These are phyloP conservation scores for Drosophila arawakana DNA, from an alignment of 1,140 invertebrate genomes.

Conservation along the genomic window DNA sequence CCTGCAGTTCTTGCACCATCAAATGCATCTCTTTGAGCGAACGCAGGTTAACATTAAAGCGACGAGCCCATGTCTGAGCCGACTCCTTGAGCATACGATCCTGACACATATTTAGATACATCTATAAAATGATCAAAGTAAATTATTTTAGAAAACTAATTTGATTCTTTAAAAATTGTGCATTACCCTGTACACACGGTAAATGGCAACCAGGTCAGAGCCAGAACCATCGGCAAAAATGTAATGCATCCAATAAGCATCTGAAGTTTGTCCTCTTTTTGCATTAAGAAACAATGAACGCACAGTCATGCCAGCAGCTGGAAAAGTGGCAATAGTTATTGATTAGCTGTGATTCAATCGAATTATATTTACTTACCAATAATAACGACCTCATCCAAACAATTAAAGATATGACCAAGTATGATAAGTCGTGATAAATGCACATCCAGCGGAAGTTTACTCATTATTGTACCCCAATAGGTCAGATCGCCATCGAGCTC, in stretches of 20 bases:
- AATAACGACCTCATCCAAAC: slow-evolving; percentile 93
- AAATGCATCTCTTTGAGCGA: slow-evolving; percentile 90
- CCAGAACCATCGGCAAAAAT: slow-evolving; percentile 92
- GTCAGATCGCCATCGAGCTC: slow-evolving; percentile 95
- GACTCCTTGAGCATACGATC: slow-evolving; percentile 34
- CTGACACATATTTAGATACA: slow-evolving; percentile 57
- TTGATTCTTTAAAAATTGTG: background rate
- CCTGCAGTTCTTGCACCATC: slow-evolving; percentile 89
- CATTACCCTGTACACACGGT: slow-evolving; percentile 91
- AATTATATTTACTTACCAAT: slow-evolving; percentile 88
- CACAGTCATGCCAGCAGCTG: slow-evolving; percentile 91
- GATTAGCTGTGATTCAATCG: slow-evolving; percentile 2
- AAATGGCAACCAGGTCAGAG: slow-evolving; percentile 93
- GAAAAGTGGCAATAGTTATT: slow-evolving; percentile 53
- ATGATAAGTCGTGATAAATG: slow-evolving; percentile 93
- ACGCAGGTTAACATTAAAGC: slow-evolving; percentile 90
- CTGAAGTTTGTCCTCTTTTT: slow-evolving; percentile 85
- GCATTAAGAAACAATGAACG: slow-evolving; percentile 89
- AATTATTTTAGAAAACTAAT: background rate
- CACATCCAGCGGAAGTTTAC: slow-evolving; percentile 92
- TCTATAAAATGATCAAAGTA: slow-evolving; percentile 19
- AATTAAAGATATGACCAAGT: slow-evolving; percentile 94
- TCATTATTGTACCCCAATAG: slow-evolving; percentile 93
- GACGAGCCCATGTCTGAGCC: slow-evolving; percentile 88
- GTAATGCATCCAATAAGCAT: slow-evolving; percentile 91